A percentile compares a stretch with the other conserved stretches of the same genome.
phyloP scores from a whole-genome alignment of 1,140 invertebrate genomes.

The Drosophila lowei region DNA sequence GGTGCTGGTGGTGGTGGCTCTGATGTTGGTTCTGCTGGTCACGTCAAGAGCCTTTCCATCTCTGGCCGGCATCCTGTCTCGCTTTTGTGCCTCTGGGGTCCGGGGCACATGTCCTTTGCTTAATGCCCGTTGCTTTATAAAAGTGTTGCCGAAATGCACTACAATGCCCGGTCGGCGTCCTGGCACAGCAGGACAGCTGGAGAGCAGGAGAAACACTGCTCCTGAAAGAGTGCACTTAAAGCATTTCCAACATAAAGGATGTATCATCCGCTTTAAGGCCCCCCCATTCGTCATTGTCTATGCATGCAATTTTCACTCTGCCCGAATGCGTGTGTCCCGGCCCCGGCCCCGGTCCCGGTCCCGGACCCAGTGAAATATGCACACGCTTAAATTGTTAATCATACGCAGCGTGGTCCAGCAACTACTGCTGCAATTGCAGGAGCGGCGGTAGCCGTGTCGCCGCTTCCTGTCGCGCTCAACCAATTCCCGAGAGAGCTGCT shows the following conservation, averaged over 20 bases:
- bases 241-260: neutral
- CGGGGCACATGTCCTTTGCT: constrained; percentile 35
- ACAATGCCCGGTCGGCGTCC: constrained; percentile 1
- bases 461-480: constrained; percentile 35
- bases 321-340: constrained; percentile 33
- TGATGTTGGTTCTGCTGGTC: too few species aligned
- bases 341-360: constrained; percentile 10
- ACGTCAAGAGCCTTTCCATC: constrained; percentile 11
- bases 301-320: constrained; percentile 57
- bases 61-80: constrained; percentile 15
- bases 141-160: constrained; percentile 31
- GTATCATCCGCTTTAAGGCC: constrained; percentile 30
- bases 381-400: constrained; percentile 72
- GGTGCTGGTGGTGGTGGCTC: too few species aligned
- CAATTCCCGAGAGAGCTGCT: constrained; percentile 34
- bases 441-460: constrained; percentile 23
- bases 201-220: constrained; percentile 7
- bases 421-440: neutral
- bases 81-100: constrained; percentile 20
- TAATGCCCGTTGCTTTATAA: constrained; percentile 45
- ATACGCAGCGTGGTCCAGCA: constrained; percentile 64
- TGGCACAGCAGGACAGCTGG: constrained; percentile 2
- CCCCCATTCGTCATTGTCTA: constrained; percentile 32
- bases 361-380: constrained; percentile 58
- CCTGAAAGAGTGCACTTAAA: constrained; percentile 25